These are phyloP conservation scores for Aythya fuligula DNA, from an alignment of 2,797 vertebrate species.

Conservation along the genomic window DNA sequence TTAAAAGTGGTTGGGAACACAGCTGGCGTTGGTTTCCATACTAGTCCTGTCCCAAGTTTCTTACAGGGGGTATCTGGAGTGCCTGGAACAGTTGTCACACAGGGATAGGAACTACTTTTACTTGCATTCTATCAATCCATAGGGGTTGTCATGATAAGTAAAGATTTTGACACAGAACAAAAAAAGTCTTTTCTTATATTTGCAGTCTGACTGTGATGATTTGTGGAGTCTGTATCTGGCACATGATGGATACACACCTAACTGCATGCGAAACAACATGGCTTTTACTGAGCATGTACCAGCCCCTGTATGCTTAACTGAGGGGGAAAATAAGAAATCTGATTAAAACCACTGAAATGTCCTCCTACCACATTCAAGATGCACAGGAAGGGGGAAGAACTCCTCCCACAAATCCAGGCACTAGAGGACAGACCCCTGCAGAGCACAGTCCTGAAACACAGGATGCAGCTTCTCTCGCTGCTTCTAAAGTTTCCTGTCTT, in stretches of 20 bases:
- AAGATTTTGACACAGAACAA: not conserved
- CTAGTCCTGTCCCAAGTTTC: not conserved
- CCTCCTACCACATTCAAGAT: not conserved
- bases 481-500: conserved; percentile 52
- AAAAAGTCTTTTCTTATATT: not conserved
- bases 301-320: not conserved
- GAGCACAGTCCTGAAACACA: conserved; percentile 22
- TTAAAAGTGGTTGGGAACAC: not conserved
- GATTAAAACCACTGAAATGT: not conserved
- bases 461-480: not conserved
- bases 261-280: not conserved
- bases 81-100: not conserved
- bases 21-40: not conserved
- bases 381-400: conserved; percentile 17
- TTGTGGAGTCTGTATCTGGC: not conserved
- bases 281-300: not conserved
- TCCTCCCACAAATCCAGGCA: conserved; percentile 38
- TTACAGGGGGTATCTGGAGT: not conserved
- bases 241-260: not conserved
- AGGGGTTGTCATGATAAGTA: not conserved
- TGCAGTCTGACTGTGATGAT: not conserved
- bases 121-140: not conserved
- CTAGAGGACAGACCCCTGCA: conserved; percentile 54
- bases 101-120: not conserved
- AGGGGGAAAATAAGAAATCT: not conserved